Evolutionary conservation across 64 coral and sea anemone species (phyloP).

Genomic region (Montipora sp.): DNA sequence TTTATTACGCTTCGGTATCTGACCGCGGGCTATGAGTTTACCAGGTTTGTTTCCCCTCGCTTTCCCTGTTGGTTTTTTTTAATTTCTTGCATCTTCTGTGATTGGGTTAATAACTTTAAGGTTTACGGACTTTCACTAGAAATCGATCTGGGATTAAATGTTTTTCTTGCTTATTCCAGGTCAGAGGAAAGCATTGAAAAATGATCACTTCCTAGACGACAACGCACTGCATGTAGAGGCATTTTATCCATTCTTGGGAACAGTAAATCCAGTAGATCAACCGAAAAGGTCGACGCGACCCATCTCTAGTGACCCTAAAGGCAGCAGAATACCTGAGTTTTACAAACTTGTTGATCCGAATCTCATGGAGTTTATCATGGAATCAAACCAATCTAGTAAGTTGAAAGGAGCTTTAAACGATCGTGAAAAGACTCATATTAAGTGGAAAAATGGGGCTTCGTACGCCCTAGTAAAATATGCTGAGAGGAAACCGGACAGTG

Average conservation of each 20-base stretch:
- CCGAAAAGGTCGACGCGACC: no score
- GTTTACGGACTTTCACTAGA: no score
- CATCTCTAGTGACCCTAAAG: not conserved
- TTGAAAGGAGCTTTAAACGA: not conserved
- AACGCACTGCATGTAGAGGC: slow-evolving; percentile 12
- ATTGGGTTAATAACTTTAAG: no score
- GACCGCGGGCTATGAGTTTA: no score
- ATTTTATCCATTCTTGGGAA: slow-evolving; percentile 44
- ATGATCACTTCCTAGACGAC: slow-evolving; percentile 4
- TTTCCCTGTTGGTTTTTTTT: no score
- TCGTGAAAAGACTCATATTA: not conserved
- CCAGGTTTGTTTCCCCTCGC: no score
- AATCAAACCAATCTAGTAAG: slow-evolving; percentile 16
- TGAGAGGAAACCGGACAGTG: not conserved
- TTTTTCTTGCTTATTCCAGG: not conserved
- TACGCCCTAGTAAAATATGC: not conserved
- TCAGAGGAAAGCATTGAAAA: slow-evolving; percentile 1
- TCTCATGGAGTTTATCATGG: not conserved
- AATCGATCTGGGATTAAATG: not conserved
- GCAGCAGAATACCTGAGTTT: not conserved
- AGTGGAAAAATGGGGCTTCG: not conserved
- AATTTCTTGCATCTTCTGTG: no score
- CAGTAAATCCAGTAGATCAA: not conserved
- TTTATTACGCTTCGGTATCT: no score
- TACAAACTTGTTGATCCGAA: not conserved